A percentile compares a stretch with the other conserved stretches of the same genome.
Conservation (phyloP, 2,888 invertebrate genomes). For the Acheta domesticus region DNA sequence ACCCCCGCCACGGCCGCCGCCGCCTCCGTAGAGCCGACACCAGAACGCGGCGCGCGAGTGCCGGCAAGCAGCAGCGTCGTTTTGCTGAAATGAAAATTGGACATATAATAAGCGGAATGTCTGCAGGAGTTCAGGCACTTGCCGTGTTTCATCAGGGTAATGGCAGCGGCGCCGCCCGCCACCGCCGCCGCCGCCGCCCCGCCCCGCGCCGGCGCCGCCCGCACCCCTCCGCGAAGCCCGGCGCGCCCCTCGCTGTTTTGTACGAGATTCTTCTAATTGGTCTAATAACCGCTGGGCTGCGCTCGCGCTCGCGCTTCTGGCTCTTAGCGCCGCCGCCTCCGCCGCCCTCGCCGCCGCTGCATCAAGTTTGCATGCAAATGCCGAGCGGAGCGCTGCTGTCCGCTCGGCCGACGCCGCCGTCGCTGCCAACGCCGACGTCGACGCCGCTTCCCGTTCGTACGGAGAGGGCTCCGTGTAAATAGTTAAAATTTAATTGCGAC, state of each 20-base stretch:
- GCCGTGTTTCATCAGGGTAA: slow-evolving; percentile 18
- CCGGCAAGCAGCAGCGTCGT: not conserved
- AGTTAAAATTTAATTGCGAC: slow-evolving; percentile 18
- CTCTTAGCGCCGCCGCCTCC: not conserved
- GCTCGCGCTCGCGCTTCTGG: not conserved
- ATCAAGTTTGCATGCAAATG: slow-evolving; percentile 21
- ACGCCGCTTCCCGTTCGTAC: not conserved
- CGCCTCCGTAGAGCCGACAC: not conserved
- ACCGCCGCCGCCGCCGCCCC: not conserved
- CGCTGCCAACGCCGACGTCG: not conserved
- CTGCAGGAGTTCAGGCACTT: slow-evolving; percentile 2
- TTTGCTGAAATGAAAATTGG: slow-evolving; percentile 9
- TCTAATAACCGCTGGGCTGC: slow-evolving; percentile 21
- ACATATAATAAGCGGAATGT: slow-evolving; percentile 10
- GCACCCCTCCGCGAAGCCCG: not conserved
- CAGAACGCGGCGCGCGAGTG: not conserved
- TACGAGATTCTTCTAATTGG: slow-evolving; percentile 23
- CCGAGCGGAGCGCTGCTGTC: not conserved
- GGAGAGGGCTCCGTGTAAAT: not conserved
- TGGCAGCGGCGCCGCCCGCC: not conserved
- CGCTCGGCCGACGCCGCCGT: not conserved
- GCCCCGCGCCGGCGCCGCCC: not conserved
- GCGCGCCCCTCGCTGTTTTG: slow-evolving; percentile 2
- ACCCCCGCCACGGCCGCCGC: not conserved
- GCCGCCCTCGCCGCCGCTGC: not conserved